phyloP scores from a whole-genome alignment of 2,113 vertebrate species.

The Pelecanoides urinatrix region DNA sequence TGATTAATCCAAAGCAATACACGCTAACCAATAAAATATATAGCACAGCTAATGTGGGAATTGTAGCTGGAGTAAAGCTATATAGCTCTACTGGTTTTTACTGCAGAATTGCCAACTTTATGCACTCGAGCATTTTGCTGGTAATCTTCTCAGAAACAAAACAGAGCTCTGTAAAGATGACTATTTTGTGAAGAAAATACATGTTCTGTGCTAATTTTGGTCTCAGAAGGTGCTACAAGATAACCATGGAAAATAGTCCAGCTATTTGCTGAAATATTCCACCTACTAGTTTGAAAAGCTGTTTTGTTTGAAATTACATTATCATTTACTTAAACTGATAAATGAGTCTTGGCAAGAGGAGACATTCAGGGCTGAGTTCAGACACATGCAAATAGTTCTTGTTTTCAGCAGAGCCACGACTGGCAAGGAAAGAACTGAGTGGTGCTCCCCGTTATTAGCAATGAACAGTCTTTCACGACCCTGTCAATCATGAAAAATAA shows the following conservation, averaged over 20 bases:
- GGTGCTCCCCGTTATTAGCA: neutral
- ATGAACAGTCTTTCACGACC: neutral
- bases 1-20: neutral
- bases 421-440: neutral
- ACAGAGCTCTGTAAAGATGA: neutral
- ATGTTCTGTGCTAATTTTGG: neutral
- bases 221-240: neutral
- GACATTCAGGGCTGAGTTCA: neutral
- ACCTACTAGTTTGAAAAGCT: slow-evolving; percentile 13
- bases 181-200: neutral
- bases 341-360: slow-evolving; percentile 17
- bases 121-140: neutral
- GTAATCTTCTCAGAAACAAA: neutral
- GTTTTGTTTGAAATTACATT: slow-evolving; percentile 49
- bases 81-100: neutral
- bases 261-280: slow-evolving; percentile 19
- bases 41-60: neutral
- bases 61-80: neutral
- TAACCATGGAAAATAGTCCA: neutral
- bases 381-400: neutral
- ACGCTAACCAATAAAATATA: neutral
- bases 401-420: neutral
- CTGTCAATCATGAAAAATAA: neutral
- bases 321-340: slow-evolving; percentile 39
- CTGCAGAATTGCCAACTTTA: neutral